A percentile compares a stretch with the other conserved stretches of the same genome.
Evolutionary conservation across 2,888 invertebrate genomes (phyloP).

Genomic region (Anthophora plumipes): DNA sequence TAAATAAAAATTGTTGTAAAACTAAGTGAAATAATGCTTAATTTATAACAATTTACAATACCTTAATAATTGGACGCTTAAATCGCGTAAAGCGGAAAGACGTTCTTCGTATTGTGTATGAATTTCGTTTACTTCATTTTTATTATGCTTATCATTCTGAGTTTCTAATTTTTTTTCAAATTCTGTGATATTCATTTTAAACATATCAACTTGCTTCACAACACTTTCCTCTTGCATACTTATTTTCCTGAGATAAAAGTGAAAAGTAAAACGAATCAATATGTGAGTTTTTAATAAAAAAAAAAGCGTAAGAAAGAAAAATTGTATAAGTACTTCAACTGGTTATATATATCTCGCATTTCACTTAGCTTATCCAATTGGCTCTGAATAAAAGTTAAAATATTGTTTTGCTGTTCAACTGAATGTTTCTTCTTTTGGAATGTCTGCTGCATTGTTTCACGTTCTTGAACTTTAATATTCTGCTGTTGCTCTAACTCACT

Average conservation of each 20-base stretch:
- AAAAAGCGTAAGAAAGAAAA: neutral
- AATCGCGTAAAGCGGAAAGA: slow-evolving; percentile 50
- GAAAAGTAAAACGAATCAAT: slow-evolving; percentile 4
- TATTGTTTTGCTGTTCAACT: slow-evolving; percentile 63
- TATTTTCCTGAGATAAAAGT: slow-evolving; percentile 50
- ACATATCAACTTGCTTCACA: slow-evolving; percentile 58
- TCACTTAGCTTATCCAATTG: slow-evolving; percentile 60
- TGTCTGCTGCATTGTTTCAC: slow-evolving; percentile 61
- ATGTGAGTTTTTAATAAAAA: neutral
- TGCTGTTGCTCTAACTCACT: slow-evolving; percentile 64
- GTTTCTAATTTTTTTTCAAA: slow-evolving; percentile 38
- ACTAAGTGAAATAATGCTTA: neutral
- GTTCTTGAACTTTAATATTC: slow-evolving; percentile 60
- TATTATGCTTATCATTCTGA: slow-evolving; percentile 43
- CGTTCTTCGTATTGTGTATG: slow-evolving; percentile 59
- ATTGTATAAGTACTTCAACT: slow-evolving; percentile 61
- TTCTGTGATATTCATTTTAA: slow-evolving; percentile 20
- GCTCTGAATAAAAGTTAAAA: slow-evolving; percentile 58
- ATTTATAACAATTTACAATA: slow-evolving; percentile 28
- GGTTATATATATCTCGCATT: slow-evolving; percentile 51
- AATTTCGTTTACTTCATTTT: slow-evolving; percentile 52
- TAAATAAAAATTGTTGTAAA: slow-evolving; percentile 21
- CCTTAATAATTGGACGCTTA: slow-evolving; percentile 58
- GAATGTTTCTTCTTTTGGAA: slow-evolving; percentile 70
- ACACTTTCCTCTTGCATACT: slow-evolving; percentile 44